These are phyloP conservation scores for Mesodorylaimus sp. DNA, from an alignment of 2,888 invertebrate species.

Conservation along the genomic window DNA sequence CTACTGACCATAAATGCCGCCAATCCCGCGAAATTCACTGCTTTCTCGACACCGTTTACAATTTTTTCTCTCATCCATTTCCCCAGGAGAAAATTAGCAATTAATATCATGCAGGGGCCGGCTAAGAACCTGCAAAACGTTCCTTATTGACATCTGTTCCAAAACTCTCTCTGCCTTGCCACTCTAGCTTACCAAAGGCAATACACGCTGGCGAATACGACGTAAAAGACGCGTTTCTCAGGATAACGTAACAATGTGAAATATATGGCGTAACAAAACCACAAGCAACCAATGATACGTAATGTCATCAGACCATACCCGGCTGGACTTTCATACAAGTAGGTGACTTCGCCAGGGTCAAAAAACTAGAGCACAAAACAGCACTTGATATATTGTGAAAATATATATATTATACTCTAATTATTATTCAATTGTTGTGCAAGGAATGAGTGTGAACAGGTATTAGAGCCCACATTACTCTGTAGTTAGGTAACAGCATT, in stretches of 20 bases:
- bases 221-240: slow-evolving; percentile 61
- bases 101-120: slow-evolving; percentile 55
- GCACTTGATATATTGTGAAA: no score
- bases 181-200: slow-evolving; percentile 49
- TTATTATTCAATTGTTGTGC: no score
- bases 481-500: no score
- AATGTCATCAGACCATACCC: slow-evolving; percentile 61
- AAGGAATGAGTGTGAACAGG: no score
- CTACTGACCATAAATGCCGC: slow-evolving; percentile 47
- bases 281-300: slow-evolving; percentile 57
- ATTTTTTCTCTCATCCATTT: slow-evolving; percentile 59
- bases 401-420: no score
- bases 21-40: slow-evolving; percentile 49
- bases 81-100: slow-evolving; percentile 58
- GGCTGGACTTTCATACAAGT: slow-evolving; percentile 72
- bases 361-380: slow-evolving; percentile 48
- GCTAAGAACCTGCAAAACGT: slow-evolving; percentile 49
- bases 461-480: no score
- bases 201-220: slow-evolving; percentile 59
- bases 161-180: neutral
- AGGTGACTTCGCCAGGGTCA: slow-evolving; percentile 72
- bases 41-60: slow-evolving; percentile 47
- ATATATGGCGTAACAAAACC: slow-evolving; percentile 49
- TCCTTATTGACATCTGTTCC: neutral
- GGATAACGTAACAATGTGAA: slow-evolving; percentile 65